Evolutionary conservation across 2,797 vertebrate species (phyloP), one percentile per base, ranked within the genome.

Genomic region (Eremophila alpestris): DNA sequence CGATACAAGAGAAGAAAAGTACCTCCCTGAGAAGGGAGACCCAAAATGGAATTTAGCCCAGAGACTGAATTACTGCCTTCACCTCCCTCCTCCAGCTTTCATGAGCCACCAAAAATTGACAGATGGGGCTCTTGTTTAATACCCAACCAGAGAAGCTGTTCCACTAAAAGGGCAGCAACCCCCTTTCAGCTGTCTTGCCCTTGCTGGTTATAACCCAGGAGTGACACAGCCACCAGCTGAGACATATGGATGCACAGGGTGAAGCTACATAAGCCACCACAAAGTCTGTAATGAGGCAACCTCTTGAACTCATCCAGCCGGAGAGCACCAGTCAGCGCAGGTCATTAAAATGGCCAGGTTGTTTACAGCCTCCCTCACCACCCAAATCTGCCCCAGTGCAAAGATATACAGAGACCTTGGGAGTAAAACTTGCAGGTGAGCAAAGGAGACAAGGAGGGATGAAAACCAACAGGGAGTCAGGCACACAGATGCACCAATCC

Each of bases 41-140:
- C 34, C 62, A 63, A 93, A 67, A 92, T 8, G 79, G 83, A 95
- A 91, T 95, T 89, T 74, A 94, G 80, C 41, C n/a, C 43, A 43
- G 75, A 89, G 63, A 89, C 74, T 68, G 62, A 93, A 94, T 80
- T 94, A 87, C 76, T 8, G 32, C 60, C 81, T 94, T 91, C 69
- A 51, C 27, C 29, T 86, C 79, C 63, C 87, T 83, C 54, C 89
- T 74, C 74, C 64, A 60, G 68, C 45, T 52, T 48, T 82, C 78
- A 79, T 0, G 3, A 83, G 41, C 41, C 78, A 88, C 68, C 65
- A 73, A 78, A 93, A 82, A 51, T 34, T 89, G 94, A 97, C 96
- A 97, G 96, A 97, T 97, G 96, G 95, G 90, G 43, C 65, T 91
- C 91, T 89, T 43, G 71, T 86, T 94, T 93, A 97, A 93, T 93